phyloP scores from a whole-genome alignment of 2,797 vertebrate species.

The Rachycentron canadum region DNA sequence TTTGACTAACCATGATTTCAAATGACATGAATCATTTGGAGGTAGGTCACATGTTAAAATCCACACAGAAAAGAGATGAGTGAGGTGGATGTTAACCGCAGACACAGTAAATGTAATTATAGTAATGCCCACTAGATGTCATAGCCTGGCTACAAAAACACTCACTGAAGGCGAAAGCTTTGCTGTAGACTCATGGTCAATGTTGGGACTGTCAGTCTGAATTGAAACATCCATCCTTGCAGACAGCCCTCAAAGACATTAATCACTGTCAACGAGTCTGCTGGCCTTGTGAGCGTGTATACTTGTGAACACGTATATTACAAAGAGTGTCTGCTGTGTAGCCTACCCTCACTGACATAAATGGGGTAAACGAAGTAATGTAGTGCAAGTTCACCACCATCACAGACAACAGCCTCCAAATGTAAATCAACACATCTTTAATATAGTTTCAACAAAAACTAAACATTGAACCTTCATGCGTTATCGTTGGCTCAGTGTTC shows the following conservation, averaged over 20 bases:
- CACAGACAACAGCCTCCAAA: too few species aligned
- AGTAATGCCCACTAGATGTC: constrained; percentile 58
- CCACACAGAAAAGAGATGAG: neutral
- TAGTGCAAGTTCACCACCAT: too few species aligned
- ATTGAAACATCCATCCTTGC: constrained; percentile 9
- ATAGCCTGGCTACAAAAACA: constrained; percentile 3
- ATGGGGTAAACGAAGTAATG: neutral
- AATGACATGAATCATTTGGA: neutral
- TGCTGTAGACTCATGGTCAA: neutral
- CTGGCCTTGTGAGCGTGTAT: too few species aligned
- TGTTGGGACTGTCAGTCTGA: neutral
- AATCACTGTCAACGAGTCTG: neutral
- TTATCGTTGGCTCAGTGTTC: too few species aligned
- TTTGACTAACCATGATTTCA: neutral
- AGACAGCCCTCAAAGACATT: neutral
- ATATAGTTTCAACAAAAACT: neutral
- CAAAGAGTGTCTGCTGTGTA: neutral
- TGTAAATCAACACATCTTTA: too few species aligned
- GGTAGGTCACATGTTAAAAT: neutral
- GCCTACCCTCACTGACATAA: neutral
- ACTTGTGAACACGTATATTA: too few species aligned
- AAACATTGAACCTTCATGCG: neutral
- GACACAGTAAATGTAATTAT: constrained; percentile 2
- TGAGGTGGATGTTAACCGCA: neutral
- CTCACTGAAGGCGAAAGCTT: constrained; percentile 1